A percentile compares a stretch with the other conserved stretches of the same genome.
Evolutionary conservation across 2,888 invertebrate species (phyloP).

Genomic region (Lasioglossum figueresi): DNA sequence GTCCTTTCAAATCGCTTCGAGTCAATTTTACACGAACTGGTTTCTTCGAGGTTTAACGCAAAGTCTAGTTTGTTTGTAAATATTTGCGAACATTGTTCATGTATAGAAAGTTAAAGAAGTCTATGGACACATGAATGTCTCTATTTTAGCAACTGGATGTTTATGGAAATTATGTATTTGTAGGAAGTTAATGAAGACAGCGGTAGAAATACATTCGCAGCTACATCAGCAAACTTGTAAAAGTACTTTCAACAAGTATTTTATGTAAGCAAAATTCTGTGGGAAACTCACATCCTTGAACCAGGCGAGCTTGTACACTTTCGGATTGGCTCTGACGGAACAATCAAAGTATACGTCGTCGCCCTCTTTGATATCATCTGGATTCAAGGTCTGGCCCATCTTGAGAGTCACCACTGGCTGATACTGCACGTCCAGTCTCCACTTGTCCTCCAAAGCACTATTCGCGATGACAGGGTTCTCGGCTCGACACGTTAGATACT

Average conservation of each 20-base stretch:
- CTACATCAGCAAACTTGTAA: neutral
- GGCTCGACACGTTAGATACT: constrained; percentile 94
- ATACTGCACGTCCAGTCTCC: constrained; percentile 95
- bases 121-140: too few species aligned
- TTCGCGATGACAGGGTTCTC: constrained; percentile 94
- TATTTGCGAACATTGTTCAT: neutral
- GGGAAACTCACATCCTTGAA: constrained; percentile 91
- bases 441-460: constrained; percentile 93
- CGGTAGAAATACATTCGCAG: neutral
- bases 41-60: neutral
- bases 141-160: neutral
- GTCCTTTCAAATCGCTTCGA: neutral
- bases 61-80: neutral
- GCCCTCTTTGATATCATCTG: constrained; percentile 94
- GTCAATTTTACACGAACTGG: neutral
- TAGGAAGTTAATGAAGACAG: neutral
- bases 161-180: neutral
- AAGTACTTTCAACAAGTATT: neutral
- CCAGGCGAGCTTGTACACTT: constrained; percentile 93
- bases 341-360: constrained; percentile 96
- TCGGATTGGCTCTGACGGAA: constrained; percentile 93
- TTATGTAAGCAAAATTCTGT: neutral
- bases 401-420: constrained; percentile 93
- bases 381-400: constrained; percentile 93
- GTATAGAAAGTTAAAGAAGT: neutral